Evolutionary conservation across 2,888 invertebrate genomes (phyloP).

Genomic region (Zygaena filipendulae): DNA sequence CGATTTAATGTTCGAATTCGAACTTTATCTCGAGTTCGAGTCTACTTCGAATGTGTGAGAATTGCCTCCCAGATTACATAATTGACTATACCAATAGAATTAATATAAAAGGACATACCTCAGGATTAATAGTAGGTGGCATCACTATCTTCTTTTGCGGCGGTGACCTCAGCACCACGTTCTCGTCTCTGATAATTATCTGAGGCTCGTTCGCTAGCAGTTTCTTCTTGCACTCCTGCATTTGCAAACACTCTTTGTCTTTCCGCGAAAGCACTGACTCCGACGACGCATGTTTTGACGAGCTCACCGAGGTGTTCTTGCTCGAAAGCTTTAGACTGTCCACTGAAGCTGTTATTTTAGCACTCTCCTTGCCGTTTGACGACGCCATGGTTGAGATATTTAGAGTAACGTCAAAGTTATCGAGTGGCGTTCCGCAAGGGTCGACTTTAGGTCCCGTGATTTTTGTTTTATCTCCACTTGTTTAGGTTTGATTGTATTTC

Average conservation of each 20-base stretch:
- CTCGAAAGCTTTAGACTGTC: conserved; percentile 60
- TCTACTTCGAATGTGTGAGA: no score
- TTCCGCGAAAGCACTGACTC: conserved; percentile 58
- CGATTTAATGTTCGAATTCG: no score
- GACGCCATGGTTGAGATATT: no score
- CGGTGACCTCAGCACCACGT: conserved; percentile 51
- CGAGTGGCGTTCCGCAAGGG: conserved; percentile 15
- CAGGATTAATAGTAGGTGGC: conserved; percentile 55
- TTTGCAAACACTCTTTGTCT: conserved; percentile 54
- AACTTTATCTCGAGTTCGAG: no score
- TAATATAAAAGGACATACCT: no score
- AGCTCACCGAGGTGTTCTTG: conserved; percentile 46
- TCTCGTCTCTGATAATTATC: conserved; percentile 60
- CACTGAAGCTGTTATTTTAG: conserved; percentile 52
- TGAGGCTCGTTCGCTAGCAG: conserved; percentile 57
- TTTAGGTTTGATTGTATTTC: conserved; percentile 7
- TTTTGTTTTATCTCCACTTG: no score
- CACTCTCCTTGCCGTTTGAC: conserved; percentile 49
- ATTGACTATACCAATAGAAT: no score
- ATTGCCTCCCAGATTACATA: no score
- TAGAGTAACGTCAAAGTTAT: no score
- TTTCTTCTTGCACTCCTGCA: conserved; percentile 63
- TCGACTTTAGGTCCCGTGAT: conserved; percentile 9
- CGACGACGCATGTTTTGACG: conserved; percentile 58
- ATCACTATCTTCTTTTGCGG: conserved; percentile 63